phyloP scores from a whole-genome alignment of 2,113 vertebrate species.

The Sinosuthora webbiana region DNA sequence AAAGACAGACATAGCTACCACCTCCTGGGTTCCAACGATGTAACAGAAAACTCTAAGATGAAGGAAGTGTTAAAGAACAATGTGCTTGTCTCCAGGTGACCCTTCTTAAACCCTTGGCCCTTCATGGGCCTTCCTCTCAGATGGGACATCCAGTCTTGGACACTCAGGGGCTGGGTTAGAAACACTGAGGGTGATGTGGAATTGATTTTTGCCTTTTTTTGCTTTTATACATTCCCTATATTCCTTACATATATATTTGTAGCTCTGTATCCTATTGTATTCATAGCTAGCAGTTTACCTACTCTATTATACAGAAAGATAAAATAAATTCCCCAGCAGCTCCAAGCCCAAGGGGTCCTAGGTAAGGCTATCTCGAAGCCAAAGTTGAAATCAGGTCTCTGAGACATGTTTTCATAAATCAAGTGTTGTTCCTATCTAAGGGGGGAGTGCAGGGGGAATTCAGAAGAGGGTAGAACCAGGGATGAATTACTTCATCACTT shows the following conservation, averaged over 20 bases:
- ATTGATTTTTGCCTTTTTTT: neutral
- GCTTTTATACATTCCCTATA: neutral
- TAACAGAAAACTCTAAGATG: neutral
- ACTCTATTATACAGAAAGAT: neutral
- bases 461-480: neutral
- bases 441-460: fast-evolving
- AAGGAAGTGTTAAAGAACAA: neutral
- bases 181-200: neutral
- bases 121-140: fast-evolving
- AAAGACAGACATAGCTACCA: neutral
- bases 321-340: neutral
- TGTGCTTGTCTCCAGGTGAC: too few species aligned
- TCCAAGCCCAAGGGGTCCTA: neutral
- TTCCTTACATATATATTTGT: neutral
- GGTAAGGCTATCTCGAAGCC: neutral
- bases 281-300: neutral
- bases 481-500: neutral
- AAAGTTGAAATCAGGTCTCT: neutral
- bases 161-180: neutral
- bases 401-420: neutral
- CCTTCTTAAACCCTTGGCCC: neutral
- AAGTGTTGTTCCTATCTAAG: neutral
- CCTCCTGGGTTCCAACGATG: fast-evolving
- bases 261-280: neutral
- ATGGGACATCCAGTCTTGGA: neutral